phyloP scores from a whole-genome alignment of 1,140 invertebrate species.

The Drosophila saltans region DNA sequence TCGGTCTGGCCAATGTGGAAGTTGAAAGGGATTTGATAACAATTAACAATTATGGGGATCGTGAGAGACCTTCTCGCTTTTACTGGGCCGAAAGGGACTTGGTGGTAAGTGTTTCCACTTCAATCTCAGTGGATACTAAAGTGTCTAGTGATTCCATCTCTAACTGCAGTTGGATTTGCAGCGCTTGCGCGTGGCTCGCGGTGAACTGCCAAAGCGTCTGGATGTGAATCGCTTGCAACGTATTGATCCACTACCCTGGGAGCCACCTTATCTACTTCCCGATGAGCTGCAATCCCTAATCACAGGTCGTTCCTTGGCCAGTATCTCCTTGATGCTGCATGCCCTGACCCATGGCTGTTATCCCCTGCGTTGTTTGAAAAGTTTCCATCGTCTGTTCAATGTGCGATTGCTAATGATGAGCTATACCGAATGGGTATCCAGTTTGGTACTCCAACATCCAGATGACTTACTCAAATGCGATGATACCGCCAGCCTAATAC shows the following conservation, averaged over 20 bases:
- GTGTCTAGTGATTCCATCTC: neutral
- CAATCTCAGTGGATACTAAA: too few species aligned
- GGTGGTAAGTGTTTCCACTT: slow-evolving; percentile 4
- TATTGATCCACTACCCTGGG: slow-evolving; percentile 2
- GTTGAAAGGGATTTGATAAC: slow-evolving; percentile 18
- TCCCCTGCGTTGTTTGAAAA: neutral
- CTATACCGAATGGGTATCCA: slow-evolving; percentile 21
- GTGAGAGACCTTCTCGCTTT: neutral
- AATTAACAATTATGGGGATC: slow-evolving; percentile 12
- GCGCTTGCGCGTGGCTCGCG: slow-evolving; percentile 16
- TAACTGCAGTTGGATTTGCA: slow-evolving; percentile 11
- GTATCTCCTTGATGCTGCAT: neutral
- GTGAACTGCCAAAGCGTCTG: slow-evolving; percentile 10
- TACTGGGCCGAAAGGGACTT: slow-evolving; percentile 7
- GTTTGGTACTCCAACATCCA: slow-evolving; percentile 8
- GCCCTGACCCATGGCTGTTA: slow-evolving; percentile 8
- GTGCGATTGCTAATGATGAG: slow-evolving; percentile 8
- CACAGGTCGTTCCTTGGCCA: neutral
- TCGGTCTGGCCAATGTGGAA: slow-evolving; percentile 17
- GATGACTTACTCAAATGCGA: neutral
- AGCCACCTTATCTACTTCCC: neutral
- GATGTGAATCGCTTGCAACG: slow-evolving; percentile 14
- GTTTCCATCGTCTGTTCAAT: slow-evolving; percentile 17
- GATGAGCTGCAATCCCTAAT: slow-evolving; percentile 15
- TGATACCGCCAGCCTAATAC: neutral